These are phyloP conservation scores for Drosophila paramelanica DNA, from an alignment of 2,888 invertebrate species.

Conservation along the genomic window DNA sequence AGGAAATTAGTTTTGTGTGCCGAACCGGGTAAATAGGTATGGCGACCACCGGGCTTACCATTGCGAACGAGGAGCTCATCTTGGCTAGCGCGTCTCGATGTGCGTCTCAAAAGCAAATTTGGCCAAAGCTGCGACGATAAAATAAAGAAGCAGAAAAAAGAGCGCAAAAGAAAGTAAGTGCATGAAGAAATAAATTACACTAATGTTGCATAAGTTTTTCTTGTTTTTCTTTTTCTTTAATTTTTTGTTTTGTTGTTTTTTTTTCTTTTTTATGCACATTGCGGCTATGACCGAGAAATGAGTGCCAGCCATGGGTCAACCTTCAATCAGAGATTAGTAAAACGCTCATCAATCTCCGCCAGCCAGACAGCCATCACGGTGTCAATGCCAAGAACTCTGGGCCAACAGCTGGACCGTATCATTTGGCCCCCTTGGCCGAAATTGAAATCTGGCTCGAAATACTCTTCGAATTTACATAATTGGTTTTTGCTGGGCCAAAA, in stretches of 20 bases:
- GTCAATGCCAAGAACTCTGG: constrained; percentile 74
- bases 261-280: constrained; percentile 7
- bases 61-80: constrained; percentile 70
- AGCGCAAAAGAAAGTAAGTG: constrained; percentile 40
- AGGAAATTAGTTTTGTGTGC: constrained; percentile 73
- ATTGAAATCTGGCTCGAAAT: background rate
- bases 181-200: constrained; percentile 57
- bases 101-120: constrained; percentile 49
- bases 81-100: constrained; percentile 36
- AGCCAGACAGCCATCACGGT: constrained; percentile 23
- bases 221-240: background rate
- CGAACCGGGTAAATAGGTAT: constrained; percentile 37
- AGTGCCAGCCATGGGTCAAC: constrained; percentile 22
- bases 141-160: constrained; percentile 20
- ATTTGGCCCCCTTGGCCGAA: constrained; percentile 25
- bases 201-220: constrained; percentile 66
- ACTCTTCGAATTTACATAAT: constrained; percentile 27
- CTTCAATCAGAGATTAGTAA: constrained; percentile 42
- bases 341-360: constrained; percentile 64
- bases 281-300: constrained; percentile 50
- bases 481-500: constrained; percentile 9
- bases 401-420: constrained; percentile 57
- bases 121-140: constrained; percentile 61
- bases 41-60: constrained; percentile 68
- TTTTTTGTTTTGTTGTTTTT: background rate